Evolutionary conservation across 2,888 invertebrate genomes (phyloP).

Genomic region (Cryptocheilus praepositus): DNA sequence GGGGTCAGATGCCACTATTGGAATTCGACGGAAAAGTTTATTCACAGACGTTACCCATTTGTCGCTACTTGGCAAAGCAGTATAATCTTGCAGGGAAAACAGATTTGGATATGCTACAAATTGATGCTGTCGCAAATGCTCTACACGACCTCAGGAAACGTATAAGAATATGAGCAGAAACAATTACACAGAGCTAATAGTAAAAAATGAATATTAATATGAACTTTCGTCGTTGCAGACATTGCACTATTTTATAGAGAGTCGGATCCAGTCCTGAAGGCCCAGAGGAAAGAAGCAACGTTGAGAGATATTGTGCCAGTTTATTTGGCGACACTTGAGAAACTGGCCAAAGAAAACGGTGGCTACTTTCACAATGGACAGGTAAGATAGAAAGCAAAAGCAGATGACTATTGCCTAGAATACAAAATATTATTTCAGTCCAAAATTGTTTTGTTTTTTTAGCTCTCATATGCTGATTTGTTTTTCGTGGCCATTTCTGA

Average conservation of each 20-base stretch:
- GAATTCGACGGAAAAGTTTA: conserved; percentile 65
- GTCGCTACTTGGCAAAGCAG: conserved; percentile 66
- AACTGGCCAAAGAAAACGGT: conserved; percentile 56
- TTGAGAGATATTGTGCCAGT: conserved; percentile 58
- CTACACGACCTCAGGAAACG: conserved; percentile 64
- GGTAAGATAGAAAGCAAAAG: conserved; percentile 38
- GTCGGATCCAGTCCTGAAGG: conserved; percentile 54
- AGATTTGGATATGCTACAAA: conserved; percentile 63
- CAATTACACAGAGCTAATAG: background rate
- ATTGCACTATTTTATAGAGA: conserved; percentile 57
- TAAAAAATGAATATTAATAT: background rate
- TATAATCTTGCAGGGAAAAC: conserved; percentile 62
- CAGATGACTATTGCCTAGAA: background rate
- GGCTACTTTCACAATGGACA: conserved; percentile 66
- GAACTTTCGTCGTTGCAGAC: conserved; percentile 40
- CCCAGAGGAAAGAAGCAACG: conserved; percentile 56
- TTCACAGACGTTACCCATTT: conserved; percentile 64
- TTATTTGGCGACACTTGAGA: conserved; percentile 61
- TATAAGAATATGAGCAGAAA: conserved; percentile 34
- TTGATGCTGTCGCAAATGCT: conserved; percentile 60
- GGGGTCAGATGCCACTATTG: conserved; percentile 64
- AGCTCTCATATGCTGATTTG: conserved; percentile 68
- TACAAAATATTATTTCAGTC: background rate
- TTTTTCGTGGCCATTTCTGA: conserved; percentile 64
- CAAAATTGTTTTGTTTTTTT: conserved; percentile 24